These are phyloP conservation scores for Phylloscopus collybita DNA, from an alignment of 2,797 vertebrate genomes.

Conservation along the genomic window DNA sequence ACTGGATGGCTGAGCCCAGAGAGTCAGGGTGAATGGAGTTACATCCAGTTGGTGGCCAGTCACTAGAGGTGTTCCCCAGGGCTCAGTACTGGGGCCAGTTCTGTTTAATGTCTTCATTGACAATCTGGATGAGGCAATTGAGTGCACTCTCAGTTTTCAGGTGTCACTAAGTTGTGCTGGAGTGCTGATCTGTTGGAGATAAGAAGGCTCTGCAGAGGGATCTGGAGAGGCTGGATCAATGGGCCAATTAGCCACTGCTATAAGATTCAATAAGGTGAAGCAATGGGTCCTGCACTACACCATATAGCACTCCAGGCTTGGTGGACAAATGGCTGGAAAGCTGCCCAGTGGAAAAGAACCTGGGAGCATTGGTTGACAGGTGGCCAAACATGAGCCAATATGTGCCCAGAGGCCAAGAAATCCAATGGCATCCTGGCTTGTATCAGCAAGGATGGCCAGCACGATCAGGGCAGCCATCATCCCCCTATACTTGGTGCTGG, in stretches of 20 bases:
- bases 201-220: background rate
- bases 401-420: background rate
- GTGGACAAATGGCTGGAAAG: background rate
- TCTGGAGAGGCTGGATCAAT: background rate
- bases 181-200: background rate
- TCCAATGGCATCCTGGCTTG: background rate
- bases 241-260: too few relatives aligned
- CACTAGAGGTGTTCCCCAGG: background rate
- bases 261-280: background rate
- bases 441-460: background rate
- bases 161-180: background rate
- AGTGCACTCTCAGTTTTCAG: background rate
- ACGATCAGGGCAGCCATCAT: background rate
- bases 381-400: background rate
- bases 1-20: background rate
- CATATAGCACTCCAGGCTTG: background rate
- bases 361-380: background rate
- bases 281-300: background rate
- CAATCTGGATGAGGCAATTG: fast-evolving
- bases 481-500: fast-evolving
- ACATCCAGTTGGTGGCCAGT: background rate
- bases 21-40: background rate
- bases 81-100: too few relatives aligned
- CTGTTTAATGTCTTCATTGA: background rate
- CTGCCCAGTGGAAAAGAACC: background rate